Percentiles rank a stretch among this genome's conserved stretches.
Evolutionary conservation across 1,140 invertebrate species (phyloP).

Genomic region (Pentalonia nigronervosa): DNA sequence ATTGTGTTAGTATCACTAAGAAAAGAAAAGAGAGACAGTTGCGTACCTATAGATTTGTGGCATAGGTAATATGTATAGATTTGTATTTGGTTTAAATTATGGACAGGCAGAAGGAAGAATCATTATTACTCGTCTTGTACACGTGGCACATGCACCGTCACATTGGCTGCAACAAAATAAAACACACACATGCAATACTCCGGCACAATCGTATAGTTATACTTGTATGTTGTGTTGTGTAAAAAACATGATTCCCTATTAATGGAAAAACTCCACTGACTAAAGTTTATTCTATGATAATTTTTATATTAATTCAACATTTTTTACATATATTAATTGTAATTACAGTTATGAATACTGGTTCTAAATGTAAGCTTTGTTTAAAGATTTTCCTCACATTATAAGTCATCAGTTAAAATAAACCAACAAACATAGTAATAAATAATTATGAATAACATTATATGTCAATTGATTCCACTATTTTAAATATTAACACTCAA

Average conservation of each 20-base stretch:
- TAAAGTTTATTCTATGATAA: neutral
- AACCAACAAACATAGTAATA: neutral
- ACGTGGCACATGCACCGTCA: slow-evolving; percentile 59
- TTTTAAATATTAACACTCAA: neutral
- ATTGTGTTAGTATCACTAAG: slow-evolving; percentile 40
- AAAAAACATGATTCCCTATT: neutral
- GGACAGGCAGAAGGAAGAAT: slow-evolving; percentile 58
- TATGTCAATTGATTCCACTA: neutral
- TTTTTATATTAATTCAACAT: neutral
- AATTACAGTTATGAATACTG: neutral
- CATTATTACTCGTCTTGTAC: slow-evolving; percentile 57
- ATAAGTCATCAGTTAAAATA: neutral
- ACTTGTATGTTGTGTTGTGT: slow-evolving; percentile 32
- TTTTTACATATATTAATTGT: neutral
- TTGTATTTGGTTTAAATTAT: slow-evolving; percentile 55
- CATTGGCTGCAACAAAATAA: slow-evolving; percentile 60
- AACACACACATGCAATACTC: slow-evolving; percentile 55
- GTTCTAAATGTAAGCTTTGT: neutral
- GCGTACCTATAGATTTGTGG: slow-evolving; percentile 56
- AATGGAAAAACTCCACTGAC: neutral
- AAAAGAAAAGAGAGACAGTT: slow-evolving; percentile 43
- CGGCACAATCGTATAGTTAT: slow-evolving; percentile 47
- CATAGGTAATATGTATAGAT: slow-evolving; percentile 54
- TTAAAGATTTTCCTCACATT: neutral
- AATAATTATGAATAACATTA: neutral